phyloP scores from a whole-genome alignment of 2,113 vertebrate species.

The Numida meleagris region DNA sequence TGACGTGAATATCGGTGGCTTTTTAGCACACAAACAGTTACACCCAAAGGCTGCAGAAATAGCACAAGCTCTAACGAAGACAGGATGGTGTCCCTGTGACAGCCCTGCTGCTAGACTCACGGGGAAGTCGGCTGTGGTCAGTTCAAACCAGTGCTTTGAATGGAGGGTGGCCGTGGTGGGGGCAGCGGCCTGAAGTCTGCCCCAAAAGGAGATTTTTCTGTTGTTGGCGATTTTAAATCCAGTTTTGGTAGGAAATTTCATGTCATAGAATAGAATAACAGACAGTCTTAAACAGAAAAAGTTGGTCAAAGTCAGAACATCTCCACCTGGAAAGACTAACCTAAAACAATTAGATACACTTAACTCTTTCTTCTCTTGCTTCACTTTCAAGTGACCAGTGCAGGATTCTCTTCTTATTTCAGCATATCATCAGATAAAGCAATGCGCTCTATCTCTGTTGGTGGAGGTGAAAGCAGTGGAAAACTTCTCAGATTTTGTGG shows the following conservation, averaged over 20 bases:
- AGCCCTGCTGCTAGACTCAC: background rate
- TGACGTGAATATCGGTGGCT: slow-evolving; percentile 4
- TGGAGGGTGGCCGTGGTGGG: background rate
- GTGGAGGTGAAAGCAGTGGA: background rate
- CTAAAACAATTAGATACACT: background rate
- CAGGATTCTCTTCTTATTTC: background rate
- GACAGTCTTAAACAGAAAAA: background rate
- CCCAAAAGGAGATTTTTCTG: background rate
- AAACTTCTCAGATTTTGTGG: background rate
- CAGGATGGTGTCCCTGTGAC: background rate
- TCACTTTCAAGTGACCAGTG: background rate
- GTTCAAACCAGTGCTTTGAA: background rate
- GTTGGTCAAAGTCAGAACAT: background rate
- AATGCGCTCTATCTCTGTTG: background rate
- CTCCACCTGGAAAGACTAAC: background rate
- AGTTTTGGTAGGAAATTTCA: background rate
- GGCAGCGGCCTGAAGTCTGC: background rate
- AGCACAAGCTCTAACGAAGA: rapidly evolving
- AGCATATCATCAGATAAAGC: background rate
- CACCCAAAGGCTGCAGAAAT: background rate
- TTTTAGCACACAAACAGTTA: background rate
- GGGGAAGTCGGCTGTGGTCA: background rate
- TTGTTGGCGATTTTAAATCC: background rate
- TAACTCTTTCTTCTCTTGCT: background rate
- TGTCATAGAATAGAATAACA: slow-evolving; percentile 13